Percentiles rank a stretch among this genome's conserved stretches.
Conservation (phyloP, 2,113 vertebrate genomes). For the Pollachius pollachius region DNA sequence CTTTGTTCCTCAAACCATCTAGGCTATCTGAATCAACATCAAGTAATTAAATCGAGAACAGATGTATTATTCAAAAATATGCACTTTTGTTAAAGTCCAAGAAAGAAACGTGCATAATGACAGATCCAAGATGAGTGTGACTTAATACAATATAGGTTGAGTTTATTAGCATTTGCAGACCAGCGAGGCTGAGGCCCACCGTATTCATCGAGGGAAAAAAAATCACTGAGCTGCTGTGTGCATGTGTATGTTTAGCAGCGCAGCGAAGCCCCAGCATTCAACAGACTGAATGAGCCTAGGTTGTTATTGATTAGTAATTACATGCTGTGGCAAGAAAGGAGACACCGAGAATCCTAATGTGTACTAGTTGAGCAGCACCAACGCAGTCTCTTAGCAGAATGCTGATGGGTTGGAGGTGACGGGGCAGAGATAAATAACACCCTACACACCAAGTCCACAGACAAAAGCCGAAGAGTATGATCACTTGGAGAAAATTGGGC, state of each 20-base stretch:
- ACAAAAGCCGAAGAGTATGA: background rate
- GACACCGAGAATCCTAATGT: constrained; percentile 6
- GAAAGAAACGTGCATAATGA: background rate
- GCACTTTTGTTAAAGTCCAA: background rate
- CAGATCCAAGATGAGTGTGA: background rate
- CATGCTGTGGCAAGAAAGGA: constrained; percentile 20
- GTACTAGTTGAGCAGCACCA: constrained; percentile 10
- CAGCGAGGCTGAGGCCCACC: constrained; percentile 5
- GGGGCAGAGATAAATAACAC: background rate
- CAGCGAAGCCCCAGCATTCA: constrained; percentile 23
- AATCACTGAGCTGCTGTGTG: constrained; percentile 21
- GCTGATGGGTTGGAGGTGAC: background rate
- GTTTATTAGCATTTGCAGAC: constrained; percentile 31
- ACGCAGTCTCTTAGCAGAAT: constrained; percentile 31
- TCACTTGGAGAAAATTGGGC: no score
- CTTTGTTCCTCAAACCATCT: no score
- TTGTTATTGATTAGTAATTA: constrained; percentile 38
- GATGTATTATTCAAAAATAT: no score
- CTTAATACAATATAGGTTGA: background rate
- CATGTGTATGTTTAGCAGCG: constrained; percentile 24
- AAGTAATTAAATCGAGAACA: no score
- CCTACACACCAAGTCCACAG: background rate
- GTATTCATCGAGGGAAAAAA: constrained; percentile 39
- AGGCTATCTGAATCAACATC: no score
- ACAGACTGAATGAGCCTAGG: constrained; percentile 5